phyloP scores from a whole-genome alignment of 2,113 vertebrate species.

The Pica pica region DNA sequence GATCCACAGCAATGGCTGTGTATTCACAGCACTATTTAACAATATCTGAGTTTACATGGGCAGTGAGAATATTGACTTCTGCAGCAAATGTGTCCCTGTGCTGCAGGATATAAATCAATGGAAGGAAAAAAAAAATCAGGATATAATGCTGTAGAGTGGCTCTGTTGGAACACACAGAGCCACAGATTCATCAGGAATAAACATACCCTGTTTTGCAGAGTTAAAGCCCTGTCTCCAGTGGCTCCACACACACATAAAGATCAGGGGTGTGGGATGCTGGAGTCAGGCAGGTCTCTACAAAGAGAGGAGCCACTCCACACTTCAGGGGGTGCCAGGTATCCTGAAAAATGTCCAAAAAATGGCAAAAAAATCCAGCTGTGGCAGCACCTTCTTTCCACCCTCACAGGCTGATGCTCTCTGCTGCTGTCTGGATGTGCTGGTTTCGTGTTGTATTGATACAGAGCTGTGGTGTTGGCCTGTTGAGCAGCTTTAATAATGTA shows the following conservation, averaged over 20 bases:
- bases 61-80: not conserved
- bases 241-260: not conserved
- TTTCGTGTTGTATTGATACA: accelerated
- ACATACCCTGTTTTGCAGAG: not conserved
- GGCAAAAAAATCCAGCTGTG: not conserved
- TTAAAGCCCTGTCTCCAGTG: too few relatives aligned
- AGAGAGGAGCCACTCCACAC: not conserved
- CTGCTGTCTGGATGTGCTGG: not conserved
- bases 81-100: not conserved
- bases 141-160: not conserved
- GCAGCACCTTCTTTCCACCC: not conserved
- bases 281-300: not conserved
- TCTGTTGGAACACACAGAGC: not conserved
- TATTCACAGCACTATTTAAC: not conserved
- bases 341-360: not conserved
- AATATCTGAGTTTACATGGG: not conserved
- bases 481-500: not conserved
- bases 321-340: not conserved
- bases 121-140: not conserved
- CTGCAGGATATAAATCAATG: not conserved
- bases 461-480: not conserved
- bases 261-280: not conserved
- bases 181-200: not conserved
- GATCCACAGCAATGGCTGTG: accelerated
- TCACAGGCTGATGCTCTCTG: not conserved